phyloP scores from a whole-genome alignment of 2,113 vertebrate species.

The Gambusia affinis region DNA sequence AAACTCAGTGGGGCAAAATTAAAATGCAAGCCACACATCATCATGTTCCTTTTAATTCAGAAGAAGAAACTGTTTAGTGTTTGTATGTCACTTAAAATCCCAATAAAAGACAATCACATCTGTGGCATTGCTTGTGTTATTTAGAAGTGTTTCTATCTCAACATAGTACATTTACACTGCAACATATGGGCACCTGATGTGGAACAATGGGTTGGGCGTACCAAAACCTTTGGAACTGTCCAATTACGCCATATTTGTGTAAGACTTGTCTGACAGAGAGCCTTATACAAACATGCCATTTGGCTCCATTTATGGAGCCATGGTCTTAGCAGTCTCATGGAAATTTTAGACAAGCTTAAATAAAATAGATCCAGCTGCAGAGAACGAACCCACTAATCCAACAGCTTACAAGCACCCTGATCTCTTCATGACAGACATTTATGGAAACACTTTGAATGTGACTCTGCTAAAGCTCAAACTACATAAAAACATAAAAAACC shows the following conservation, averaged over 20 bases:
- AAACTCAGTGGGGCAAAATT: not conserved
- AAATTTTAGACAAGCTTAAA: constrained; percentile 2
- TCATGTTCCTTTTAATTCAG: not conserved
- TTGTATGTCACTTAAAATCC: not conserved
- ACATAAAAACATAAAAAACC: constrained; percentile 19
- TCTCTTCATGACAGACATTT: constrained; percentile 14
- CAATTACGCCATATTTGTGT: not conserved
- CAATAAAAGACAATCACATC: not conserved
- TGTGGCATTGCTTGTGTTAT: not conserved
- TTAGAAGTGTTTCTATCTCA: not conserved
- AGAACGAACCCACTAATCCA: constrained; percentile 9
- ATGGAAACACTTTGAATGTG: constrained; percentile 18
- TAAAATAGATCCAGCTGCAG: constrained; percentile 39
- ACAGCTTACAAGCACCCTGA: constrained; percentile 18
- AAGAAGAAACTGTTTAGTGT: not conserved
- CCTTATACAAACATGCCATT: not conserved
- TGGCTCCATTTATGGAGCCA: not conserved
- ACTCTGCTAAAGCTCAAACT: constrained; percentile 22
- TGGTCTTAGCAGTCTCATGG: not conserved
- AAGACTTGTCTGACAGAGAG: not conserved
- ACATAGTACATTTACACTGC: not conserved
- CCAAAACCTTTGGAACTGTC: not conserved
- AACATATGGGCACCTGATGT: not conserved
- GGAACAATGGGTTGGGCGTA: not conserved
- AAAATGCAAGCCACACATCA: not conserved